Evolutionary conservation across 2,888 invertebrate species (phyloP).

Genomic region (Ceramica pisi): DNA sequence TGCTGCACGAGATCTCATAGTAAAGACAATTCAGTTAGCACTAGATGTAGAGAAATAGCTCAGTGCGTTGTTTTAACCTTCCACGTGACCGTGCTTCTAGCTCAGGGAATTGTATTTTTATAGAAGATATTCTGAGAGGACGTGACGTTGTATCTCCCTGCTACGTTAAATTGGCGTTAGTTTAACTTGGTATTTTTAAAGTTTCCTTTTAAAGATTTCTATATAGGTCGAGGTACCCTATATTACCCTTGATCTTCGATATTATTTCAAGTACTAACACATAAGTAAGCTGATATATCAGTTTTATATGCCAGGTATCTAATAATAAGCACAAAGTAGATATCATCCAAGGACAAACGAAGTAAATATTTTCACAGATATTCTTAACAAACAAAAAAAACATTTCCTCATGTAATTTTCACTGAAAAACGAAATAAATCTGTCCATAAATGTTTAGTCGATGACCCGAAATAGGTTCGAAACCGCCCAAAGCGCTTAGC

Average conservation of each 20-base stretch:
- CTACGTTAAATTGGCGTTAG: conserved; percentile 25
- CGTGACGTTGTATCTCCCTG: conserved; percentile 46
- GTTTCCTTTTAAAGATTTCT: conserved; percentile 1
- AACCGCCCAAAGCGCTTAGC: conserved; percentile 63
- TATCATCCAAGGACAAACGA: background rate
- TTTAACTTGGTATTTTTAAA: conserved; percentile 31
- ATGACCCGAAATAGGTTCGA: conserved; percentile 58
- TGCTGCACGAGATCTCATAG: conserved; percentile 80
- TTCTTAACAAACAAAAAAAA: conserved; percentile 33
- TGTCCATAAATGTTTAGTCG: conserved; percentile 55
- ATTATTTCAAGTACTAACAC: background rate
- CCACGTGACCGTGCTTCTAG: conserved; percentile 28
- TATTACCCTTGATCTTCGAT: background rate
- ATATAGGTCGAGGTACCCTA: background rate
- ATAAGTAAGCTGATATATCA: background rate
- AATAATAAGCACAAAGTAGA: background rate
- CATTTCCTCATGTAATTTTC: conserved; percentile 24
- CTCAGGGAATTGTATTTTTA: conserved; percentile 50
- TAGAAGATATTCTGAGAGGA: conserved; percentile 35
- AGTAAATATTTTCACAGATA: conserved; percentile 1
- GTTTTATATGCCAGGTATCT: no score
- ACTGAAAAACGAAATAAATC: conserved; percentile 52
- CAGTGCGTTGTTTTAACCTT: conserved; percentile 49
- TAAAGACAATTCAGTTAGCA: conserved; percentile 79
- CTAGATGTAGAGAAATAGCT: conserved; percentile 47